Conservation (phyloP, 2,113 vertebrate genomes). For the Heterotis niloticus region DNA sequence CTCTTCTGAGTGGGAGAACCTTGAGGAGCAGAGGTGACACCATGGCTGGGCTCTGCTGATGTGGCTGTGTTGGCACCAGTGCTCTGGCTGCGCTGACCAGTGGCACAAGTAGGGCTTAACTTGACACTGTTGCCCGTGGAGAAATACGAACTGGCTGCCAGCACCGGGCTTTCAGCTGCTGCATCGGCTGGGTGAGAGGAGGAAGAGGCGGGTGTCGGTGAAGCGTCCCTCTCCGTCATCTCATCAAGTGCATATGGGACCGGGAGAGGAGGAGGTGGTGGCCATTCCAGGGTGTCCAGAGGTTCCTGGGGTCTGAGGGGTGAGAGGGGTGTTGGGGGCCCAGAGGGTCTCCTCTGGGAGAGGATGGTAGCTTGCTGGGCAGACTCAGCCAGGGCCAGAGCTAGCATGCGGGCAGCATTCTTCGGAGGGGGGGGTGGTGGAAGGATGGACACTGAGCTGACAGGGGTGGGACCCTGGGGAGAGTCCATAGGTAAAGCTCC, state of each 20-base stretch:
- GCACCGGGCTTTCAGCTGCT: conserved; percentile 34
- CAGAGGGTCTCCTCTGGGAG: conserved; percentile 67
- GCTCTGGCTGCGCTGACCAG: conserved; percentile 23
- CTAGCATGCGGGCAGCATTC: conserved; percentile 86
- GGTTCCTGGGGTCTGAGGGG: conserved; percentile 41
- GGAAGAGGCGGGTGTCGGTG: background rate
- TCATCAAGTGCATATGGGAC: conserved; percentile 36
- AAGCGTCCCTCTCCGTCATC: conserved; percentile 16
- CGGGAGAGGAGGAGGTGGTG: conserved; percentile 29
- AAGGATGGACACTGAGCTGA: conserved; percentile 79
- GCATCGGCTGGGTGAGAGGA: conserved; percentile 35
- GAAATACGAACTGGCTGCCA: conserved; percentile 25
- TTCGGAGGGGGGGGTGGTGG: conserved; percentile 88
- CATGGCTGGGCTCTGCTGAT: conserved; percentile 38
- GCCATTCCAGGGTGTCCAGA: conserved; percentile 35
- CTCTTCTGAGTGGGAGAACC: conserved; percentile 50
- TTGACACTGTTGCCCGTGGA: conserved; percentile 28
- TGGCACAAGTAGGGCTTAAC: conserved; percentile 10
- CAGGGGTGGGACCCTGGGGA: conserved; percentile 75
- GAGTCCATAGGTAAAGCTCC: conserved; percentile 80
- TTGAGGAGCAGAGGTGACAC: conserved; percentile 34
- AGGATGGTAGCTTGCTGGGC: conserved; percentile 81
- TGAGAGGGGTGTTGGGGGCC: conserved; percentile 52
- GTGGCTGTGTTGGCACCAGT: background rate
- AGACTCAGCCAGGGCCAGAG: conserved; percentile 84